Conservation (phyloP, 2,888 invertebrate species). For the Machimus atricapillus region DNA sequence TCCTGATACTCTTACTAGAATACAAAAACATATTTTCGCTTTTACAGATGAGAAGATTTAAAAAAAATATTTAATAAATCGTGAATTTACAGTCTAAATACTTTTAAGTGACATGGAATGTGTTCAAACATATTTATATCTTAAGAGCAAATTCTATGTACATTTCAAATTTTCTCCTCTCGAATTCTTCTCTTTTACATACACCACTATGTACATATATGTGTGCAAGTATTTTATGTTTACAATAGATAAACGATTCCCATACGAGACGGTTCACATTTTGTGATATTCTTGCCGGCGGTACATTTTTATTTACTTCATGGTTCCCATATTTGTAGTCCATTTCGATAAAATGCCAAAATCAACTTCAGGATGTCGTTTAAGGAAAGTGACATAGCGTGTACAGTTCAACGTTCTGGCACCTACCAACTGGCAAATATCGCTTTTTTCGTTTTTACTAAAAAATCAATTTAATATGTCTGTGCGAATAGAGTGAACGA, state of each 20-base stretch:
- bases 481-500: background rate
- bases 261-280: background rate
- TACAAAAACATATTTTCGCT: too few relatives aligned
- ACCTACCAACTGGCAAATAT: background rate
- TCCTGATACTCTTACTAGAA: too few relatives aligned
- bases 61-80: too few relatives aligned
- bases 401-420: background rate
- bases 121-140: too few relatives aligned
- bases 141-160: too few relatives aligned
- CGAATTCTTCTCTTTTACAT: background rate
- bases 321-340: background rate
- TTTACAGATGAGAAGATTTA: too few relatives aligned
- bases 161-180: background rate
- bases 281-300: background rate
- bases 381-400: background rate
- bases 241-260: background rate
- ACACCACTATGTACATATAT: background rate
- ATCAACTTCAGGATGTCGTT: background rate
- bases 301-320: background rate
- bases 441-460: background rate
- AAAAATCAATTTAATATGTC: background rate
- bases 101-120: too few relatives aligned
- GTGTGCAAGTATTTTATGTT: too few relatives aligned
- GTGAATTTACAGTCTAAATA: too few relatives aligned
- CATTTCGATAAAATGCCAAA: background rate